A percentile compares a stretch with the other conserved stretches of the same genome.
phyloP scores from a whole-genome alignment of 2,797 vertebrate genomes.

The Zalophus californianus region DNA sequence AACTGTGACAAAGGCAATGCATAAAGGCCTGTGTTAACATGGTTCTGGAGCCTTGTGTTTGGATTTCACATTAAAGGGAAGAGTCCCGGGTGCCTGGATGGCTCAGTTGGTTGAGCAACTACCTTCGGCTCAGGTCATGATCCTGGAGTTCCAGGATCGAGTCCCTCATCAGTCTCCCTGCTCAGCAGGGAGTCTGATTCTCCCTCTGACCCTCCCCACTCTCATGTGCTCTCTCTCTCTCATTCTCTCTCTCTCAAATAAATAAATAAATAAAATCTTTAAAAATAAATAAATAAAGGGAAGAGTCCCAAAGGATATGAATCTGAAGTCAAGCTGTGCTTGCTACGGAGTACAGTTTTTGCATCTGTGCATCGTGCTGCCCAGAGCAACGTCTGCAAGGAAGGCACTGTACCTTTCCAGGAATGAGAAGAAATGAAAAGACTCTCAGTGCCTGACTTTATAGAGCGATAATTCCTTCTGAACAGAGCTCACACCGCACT shows the following conservation, averaged over 20 bases:
- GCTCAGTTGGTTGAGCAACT: too few relatives aligned
- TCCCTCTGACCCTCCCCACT: too few relatives aligned
- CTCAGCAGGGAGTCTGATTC: too few relatives aligned
- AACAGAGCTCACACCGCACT: slow-evolving; percentile 46
- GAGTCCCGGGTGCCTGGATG: too few relatives aligned
- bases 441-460: slow-evolving; percentile 45
- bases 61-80: slow-evolving; percentile 44
- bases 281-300: too few relatives aligned
- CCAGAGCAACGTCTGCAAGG: background rate
- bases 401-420: slow-evolving; percentile 40
- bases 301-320: background rate
- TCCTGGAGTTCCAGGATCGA: too few relatives aligned
- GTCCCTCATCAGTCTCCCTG: too few relatives aligned
- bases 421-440: slow-evolving; percentile 56
- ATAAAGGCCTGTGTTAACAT: background rate
- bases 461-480: slow-evolving; percentile 43
- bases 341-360: background rate
- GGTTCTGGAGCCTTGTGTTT: background rate
- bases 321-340: background rate
- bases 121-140: too few relatives aligned
- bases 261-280: too few relatives aligned
- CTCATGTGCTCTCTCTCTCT: too few relatives aligned
- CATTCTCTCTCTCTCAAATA: too few relatives aligned
- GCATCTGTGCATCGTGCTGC: background rate
- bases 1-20: background rate